Conservation (phyloP, 2,888 invertebrate species). For the Lissonota sp. region DNA sequence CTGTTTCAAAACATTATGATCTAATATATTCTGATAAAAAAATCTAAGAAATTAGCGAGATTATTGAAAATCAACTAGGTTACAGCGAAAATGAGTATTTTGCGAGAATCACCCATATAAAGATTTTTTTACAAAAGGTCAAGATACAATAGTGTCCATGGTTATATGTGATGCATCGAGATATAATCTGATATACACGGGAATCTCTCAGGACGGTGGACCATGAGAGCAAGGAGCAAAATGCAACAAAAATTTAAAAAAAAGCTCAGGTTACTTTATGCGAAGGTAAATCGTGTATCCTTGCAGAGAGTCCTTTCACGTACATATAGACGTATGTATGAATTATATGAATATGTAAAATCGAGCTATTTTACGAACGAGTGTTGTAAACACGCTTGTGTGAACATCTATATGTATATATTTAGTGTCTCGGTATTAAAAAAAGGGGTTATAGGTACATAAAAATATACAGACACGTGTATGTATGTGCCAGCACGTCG, state of each 20-base stretch:
- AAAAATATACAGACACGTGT: constrained; percentile 6
- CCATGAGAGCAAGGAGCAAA: constrained; percentile 1
- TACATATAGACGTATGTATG: constrained; percentile 6
- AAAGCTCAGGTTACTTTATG: constrained; percentile 55
- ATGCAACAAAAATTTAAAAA: constrained; percentile 17
- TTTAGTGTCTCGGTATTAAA: background rate
- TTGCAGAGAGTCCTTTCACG: background rate
- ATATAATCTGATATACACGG: background rate
- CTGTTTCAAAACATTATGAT: no score
- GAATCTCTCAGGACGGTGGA: no score
- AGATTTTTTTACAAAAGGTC: no score
- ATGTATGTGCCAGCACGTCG: constrained; percentile 26
- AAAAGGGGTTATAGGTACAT: constrained; percentile 20
- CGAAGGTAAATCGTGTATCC: constrained; percentile 19
- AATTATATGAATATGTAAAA: constrained; percentile 14
- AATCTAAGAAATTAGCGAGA: no score
- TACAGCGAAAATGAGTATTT: no score
- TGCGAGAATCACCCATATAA: no score
- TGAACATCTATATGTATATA: constrained; percentile 16
- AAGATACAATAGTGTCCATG: background rate
- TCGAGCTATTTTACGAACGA: constrained; percentile 31
- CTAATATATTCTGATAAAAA: no score
- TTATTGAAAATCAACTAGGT: no score
- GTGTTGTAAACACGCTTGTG: constrained; percentile 6
- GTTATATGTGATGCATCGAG: constrained; percentile 9